A percentile compares a stretch with the other conserved stretches of the same genome.
phyloP scores from a whole-genome alignment of 2,113 vertebrate species.

The Talpa occidentalis region DNA sequence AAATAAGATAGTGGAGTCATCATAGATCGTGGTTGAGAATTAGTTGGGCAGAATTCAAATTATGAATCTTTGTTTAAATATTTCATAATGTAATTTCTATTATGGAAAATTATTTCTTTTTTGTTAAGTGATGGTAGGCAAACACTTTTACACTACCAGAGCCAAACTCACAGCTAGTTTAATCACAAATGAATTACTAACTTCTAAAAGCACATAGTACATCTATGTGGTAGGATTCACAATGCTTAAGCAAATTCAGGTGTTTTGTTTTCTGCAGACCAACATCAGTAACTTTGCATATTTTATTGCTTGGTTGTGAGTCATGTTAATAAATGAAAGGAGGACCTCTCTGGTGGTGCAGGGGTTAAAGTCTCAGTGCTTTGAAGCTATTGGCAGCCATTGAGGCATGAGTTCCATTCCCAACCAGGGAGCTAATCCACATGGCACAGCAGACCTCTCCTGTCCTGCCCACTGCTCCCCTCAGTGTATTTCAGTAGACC shows the following conservation, averaged over 20 bases:
- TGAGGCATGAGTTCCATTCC: too few species aligned
- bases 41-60: slow-evolving; percentile 17
- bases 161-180: not conserved
- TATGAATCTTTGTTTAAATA: not conserved
- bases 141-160: not conserved
- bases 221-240: not conserved
- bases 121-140: slow-evolving; percentile 41
- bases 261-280: slow-evolving; percentile 1
- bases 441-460: too few species aligned
- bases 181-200: slow-evolving; percentile 12
- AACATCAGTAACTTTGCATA: not conserved
- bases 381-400: too few species aligned
- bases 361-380: too few species aligned
- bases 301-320: not conserved
- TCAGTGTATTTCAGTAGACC: too few species aligned
- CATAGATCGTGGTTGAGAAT: slow-evolving; percentile 29
- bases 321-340: not conserved
- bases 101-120: not conserved
- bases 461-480: too few species aligned
- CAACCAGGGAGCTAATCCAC: too few species aligned
- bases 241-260: slow-evolving; percentile 37
- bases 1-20: not conserved
- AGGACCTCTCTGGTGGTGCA: too few species aligned
- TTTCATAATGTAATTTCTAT: slow-evolving; percentile 38
- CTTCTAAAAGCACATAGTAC: not conserved